Conservation (phyloP, 2,888 invertebrate species). For the Spatulosminthurus flaviceps region DNA sequence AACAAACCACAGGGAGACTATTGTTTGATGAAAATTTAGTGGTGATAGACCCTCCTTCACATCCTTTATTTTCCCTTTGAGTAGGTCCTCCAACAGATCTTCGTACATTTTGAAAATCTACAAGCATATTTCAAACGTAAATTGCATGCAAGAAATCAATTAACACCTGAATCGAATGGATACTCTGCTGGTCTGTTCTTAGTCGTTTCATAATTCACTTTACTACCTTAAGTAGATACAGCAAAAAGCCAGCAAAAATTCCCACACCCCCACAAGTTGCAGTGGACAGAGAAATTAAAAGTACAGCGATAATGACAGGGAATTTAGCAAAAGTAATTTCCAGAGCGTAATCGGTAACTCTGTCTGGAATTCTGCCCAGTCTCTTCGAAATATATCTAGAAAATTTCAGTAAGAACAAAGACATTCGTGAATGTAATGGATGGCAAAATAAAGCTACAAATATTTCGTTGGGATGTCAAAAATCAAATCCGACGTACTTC, state of each 20-base stretch:
- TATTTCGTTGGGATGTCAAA: no score
- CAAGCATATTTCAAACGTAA: slow-evolving; percentile 63
- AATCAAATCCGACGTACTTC: slow-evolving; percentile 69
- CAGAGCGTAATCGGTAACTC: slow-evolving; percentile 59
- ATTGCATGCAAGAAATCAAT: no score
- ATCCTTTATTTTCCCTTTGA: slow-evolving; percentile 65
- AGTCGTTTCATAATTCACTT: no score
- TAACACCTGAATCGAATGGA: slow-evolving; percentile 49
- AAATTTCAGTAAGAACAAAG: no score
- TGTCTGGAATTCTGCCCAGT: slow-evolving; percentile 57
- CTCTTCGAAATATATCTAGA: slow-evolving; percentile 54
- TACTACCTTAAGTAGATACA: slow-evolving; percentile 78
- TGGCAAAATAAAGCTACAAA: neutral
- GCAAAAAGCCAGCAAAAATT: slow-evolving; percentile 73
- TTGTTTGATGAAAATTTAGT: slow-evolving; percentile 75
- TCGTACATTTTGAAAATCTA: slow-evolving; percentile 80
- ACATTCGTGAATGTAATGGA: no score
- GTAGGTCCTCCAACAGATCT: slow-evolving; percentile 76
- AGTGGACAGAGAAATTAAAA: slow-evolving; percentile 73
- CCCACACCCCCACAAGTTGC: slow-evolving; percentile 80
- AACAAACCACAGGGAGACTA: slow-evolving; percentile 76
- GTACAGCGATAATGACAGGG: slow-evolving; percentile 75
- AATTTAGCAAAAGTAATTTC: slow-evolving; percentile 71
- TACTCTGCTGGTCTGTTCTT: no score
- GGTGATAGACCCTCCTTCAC: slow-evolving; percentile 53